Percentiles rank a stretch among this genome's conserved stretches.
Conservation (phyloP, 2,113 vertebrate genomes). For the Enhydra lutris region DNA sequence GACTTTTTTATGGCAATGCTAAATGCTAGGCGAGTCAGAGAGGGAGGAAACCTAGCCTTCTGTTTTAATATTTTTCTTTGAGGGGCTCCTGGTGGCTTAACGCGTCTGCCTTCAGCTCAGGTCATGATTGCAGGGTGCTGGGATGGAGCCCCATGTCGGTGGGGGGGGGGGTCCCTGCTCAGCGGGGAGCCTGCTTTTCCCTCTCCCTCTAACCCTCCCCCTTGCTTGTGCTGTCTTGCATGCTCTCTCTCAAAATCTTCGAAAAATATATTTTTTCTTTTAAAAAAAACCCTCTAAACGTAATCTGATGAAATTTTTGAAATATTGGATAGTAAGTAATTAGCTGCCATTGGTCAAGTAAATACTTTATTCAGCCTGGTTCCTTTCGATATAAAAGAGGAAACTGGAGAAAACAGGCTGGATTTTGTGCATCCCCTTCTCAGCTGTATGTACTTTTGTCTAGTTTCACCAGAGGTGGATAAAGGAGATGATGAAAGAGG, state of each 20-base stretch:
- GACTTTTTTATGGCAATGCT: slow-evolving; percentile 28
- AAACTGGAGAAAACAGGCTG: neutral
- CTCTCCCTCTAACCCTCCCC: neutral
- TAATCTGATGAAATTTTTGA: slow-evolving; percentile 12
- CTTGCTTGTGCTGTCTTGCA: neutral
- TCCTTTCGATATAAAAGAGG: slow-evolving; percentile 23
- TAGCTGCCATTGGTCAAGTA: neutral
- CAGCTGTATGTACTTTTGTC: neutral
- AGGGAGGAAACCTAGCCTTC: neutral
- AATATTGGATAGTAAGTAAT: neutral
- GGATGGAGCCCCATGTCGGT: neutral
- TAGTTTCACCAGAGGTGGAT: neutral
- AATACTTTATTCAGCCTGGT: neutral
- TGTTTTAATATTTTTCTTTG: neutral
- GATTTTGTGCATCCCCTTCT: neutral
- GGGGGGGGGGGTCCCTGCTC: neutral
- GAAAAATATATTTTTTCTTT: neutral
- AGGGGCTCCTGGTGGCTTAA: neutral
- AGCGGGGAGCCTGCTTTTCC: neutral
- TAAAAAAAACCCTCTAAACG: neutral
- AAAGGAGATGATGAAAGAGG: neutral
- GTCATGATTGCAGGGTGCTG: neutral
- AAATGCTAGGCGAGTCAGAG: neutral
- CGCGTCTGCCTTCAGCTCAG: neutral
- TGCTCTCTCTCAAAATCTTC: neutral